A percentile compares a stretch with the other conserved stretches of the same genome.
Conservation (phyloP, 2,888 invertebrate species). For the Microplitis manilae region DNA sequence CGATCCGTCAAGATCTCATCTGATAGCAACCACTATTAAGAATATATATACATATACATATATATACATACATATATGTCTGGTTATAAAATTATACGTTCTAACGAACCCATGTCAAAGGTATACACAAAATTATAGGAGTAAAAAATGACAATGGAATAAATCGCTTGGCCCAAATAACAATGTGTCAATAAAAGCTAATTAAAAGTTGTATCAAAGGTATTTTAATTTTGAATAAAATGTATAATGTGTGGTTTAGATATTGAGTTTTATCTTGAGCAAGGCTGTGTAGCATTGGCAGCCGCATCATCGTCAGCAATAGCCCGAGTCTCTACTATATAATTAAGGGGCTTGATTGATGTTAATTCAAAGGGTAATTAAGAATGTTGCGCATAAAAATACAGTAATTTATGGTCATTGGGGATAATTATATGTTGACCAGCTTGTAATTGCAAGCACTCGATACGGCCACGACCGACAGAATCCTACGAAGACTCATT, state of each 20-base stretch:
- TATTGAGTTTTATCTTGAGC: neutral
- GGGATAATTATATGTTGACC: constrained; percentile 72
- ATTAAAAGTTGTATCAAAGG: neutral
- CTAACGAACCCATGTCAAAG: neutral
- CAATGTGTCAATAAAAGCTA: neutral
- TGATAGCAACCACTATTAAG: neutral
- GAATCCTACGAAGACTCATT: neutral
- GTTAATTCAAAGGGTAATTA: constrained; percentile 73
- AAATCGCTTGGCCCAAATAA: neutral
- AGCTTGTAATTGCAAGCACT: constrained; percentile 71
- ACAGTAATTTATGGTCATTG: constrained; percentile 72
- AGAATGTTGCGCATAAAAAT: constrained; percentile 72
- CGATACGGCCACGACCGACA: constrained; percentile 32
- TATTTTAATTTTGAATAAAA: too few species aligned
- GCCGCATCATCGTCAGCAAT: constrained; percentile 51
- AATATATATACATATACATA: neutral
- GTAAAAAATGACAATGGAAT: neutral
- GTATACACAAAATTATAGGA: neutral
- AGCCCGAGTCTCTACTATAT: constrained; percentile 60
- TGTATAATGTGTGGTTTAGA: neutral
- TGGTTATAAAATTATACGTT: neutral
- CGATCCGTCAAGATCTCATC: constrained; percentile 38
- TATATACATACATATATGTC: neutral
- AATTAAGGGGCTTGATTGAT: constrained; percentile 72
- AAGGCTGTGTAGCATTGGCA: constrained; percentile 46